A percentile compares a stretch with the other conserved stretches of the same genome.
phyloP scores from a whole-genome alignment of 1,140 invertebrate genomes.

The Diachasmimorpha longicaudata region DNA sequence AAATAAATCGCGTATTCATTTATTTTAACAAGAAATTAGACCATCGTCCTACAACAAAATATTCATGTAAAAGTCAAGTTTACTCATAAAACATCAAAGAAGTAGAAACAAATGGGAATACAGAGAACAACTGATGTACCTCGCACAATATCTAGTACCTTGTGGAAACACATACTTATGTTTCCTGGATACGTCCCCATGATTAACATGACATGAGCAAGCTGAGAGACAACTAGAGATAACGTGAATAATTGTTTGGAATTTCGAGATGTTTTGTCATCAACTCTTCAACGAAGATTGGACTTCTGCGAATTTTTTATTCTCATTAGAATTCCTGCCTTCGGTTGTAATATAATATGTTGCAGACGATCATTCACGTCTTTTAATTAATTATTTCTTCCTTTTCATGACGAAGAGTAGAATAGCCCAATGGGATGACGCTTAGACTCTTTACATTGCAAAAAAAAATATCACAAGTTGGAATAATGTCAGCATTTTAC shows the following conservation, averaged over 20 bases:
- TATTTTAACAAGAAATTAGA: too few relatives aligned
- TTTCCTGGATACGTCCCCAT: constrained; percentile 16
- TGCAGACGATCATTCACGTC: neutral
- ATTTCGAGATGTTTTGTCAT: neutral
- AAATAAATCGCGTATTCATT: too few relatives aligned
- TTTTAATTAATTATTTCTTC: too few relatives aligned
- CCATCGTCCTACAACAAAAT: too few relatives aligned
- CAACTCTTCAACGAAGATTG: neutral
- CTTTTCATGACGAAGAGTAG: too few relatives aligned
- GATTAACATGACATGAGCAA: constrained; percentile 4
- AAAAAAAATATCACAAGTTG: too few relatives aligned
- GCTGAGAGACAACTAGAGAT: neutral
- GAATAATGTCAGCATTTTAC: too few relatives aligned
- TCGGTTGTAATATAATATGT: too few relatives aligned
- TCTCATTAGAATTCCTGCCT: too few relatives aligned
- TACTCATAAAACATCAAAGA: neutral
- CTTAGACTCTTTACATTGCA: too few relatives aligned
- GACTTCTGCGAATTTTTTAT: neutral
- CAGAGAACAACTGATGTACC: neutral
- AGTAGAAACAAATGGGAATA: too few relatives aligned
- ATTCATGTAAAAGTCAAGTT: neutral
- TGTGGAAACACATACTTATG: neutral
- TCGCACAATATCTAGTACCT: constrained; percentile 4
- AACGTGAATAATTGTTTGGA: neutral
- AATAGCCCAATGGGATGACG: too few relatives aligned